Evolutionary conservation across 2,888 invertebrate species (phyloP).

Genomic region (Neoascia interrupta): DNA sequence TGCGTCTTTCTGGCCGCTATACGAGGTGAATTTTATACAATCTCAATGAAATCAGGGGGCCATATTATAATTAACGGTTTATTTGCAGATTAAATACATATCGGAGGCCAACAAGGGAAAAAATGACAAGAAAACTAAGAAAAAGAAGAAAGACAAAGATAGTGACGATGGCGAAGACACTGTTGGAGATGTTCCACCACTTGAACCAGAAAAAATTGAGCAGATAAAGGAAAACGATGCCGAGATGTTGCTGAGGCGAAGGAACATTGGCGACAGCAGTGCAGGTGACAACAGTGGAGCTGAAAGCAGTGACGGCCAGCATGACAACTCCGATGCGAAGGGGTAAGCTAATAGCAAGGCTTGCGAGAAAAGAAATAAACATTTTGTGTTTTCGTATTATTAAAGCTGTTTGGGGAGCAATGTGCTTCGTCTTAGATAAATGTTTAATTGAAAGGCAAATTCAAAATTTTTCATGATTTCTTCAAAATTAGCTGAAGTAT

Average conservation of each 20-base stretch:
- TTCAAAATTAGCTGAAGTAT: neutral
- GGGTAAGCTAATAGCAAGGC: constrained; percentile 73
- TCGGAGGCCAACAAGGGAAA: constrained; percentile 82
- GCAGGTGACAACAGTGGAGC: constrained; percentile 71
- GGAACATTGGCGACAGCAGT: constrained; percentile 71
- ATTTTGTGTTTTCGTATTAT: constrained; percentile 8
- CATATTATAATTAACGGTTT: no score
- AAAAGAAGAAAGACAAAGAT: constrained; percentile 86
- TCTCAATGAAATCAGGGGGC: no score
- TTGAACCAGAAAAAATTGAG: constrained; percentile 77
- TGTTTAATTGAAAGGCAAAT: neutral
- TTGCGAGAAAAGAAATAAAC: neutral
- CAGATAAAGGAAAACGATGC: constrained; percentile 78
- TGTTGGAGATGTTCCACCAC: constrained; percentile 75
- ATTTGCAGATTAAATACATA: constrained; percentile 86
- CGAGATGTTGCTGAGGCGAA: constrained; percentile 75
- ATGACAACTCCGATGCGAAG: constrained; percentile 74
- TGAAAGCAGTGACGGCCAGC: constrained; percentile 69
- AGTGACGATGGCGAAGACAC: constrained; percentile 87
- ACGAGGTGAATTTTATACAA: constrained; percentile 83
- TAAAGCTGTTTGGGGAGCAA: constrained; percentile 1
- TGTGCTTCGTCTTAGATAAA: constrained; percentile 1
- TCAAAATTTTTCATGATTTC: neutral
- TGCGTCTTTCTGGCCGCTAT: constrained; percentile 98
- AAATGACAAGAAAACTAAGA: constrained; percentile 83